Base-by-base conservation (phyloP, 2,888 invertebrate species). In the Eustalomyia histrio region DNA sequence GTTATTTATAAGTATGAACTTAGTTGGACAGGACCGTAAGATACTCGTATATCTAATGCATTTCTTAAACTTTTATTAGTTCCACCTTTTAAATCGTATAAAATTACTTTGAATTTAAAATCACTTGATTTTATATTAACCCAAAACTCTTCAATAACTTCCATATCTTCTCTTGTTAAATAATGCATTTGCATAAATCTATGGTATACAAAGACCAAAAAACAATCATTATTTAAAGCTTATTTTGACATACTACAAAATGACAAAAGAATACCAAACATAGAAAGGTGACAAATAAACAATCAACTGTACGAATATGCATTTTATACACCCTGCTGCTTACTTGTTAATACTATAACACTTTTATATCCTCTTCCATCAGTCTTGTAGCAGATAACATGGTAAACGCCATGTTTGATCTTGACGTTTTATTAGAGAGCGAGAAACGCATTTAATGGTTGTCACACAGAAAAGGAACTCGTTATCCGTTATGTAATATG, bases 341-440 rank as follows among this genome's bases (percentile, higher is more conserved):
- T 21, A 14, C 63, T 7, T 65, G 17, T 52, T 65, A 74, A 61
- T 75, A 53, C 60, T 29, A 14, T n/a, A 60, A 67, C 67, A 61
- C 65, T 53, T 60, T 61, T 35, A 24, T n/a, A 43, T 53, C 33
- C 76, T 63, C 39, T 67, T 67, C 33, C 65, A 74, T 53, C 74
- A 69, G 64, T 58, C 69, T 79, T 71, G 65, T 68, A 52, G 52
- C 39, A 68, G 64, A 64, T 65, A 76, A 76, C 76, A 76, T 39
- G 57, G 10, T 64, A 58, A 58, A 76, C 58, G 18, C 24, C 69
- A 57, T 76, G 69, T 76, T 71, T 71, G 76, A 76, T 69, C 69
- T 58, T 69, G 52, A 58, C 52, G 76, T 76, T 76, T 64, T 76
- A 76, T 58, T 71, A 71, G 57, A n/a, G 9, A 61, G n/a, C n/a